Evolutionary conservation across 1,140 invertebrate genomes (phyloP).

Genomic region (Eubasilissa regina): DNA sequence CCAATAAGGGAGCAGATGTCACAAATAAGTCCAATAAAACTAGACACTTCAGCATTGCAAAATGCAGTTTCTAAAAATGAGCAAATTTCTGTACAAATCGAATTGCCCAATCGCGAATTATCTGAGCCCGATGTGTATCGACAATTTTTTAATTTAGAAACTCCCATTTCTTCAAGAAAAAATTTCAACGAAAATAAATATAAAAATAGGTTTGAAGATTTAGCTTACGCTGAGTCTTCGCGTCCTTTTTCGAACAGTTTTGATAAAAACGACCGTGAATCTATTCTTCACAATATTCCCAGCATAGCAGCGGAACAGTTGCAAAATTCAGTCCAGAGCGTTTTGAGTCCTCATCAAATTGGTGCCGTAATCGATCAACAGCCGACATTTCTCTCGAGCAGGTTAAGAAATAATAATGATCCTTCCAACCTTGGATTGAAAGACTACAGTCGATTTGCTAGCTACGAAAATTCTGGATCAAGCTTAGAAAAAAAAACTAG

Average conservation of each 20-base stretch:
- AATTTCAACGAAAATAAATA: slow-evolving; percentile 22
- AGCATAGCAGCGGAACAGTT: slow-evolving; percentile 56
- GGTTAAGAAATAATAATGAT: slow-evolving; percentile 52
- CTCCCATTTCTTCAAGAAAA: slow-evolving; percentile 7
- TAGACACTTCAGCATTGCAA: slow-evolving; percentile 68
- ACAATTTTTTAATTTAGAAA: slow-evolving; percentile 42
- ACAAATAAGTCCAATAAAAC: slow-evolving; percentile 64
- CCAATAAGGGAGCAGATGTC: slow-evolving; percentile 64
- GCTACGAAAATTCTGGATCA: slow-evolving; percentile 15
- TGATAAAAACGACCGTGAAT: slow-evolving; percentile 41
- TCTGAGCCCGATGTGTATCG: slow-evolving; percentile 9
- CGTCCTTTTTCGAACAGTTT: slow-evolving; percentile 41
- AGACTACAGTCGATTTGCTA: slow-evolving; percentile 11
- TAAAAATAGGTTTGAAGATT: slow-evolving; percentile 31
- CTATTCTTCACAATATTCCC: slow-evolving; percentile 40
- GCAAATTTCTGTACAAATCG: slow-evolving; percentile 49
- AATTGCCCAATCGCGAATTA: slow-evolving; percentile 41
- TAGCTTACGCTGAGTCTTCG: slow-evolving; percentile 12
- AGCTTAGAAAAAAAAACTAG: slow-evolving; percentile 26
- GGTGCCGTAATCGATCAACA: slow-evolving; percentile 70
- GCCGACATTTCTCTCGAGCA: slow-evolving; percentile 61
- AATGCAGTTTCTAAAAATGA: slow-evolving; percentile 67
- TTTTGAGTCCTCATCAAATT: slow-evolving; percentile 67
- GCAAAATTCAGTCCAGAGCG: slow-evolving; percentile 64
- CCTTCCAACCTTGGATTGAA: slow-evolving; percentile 13